Base-by-base conservation (phyloP, 2,113 vertebrate species). In the Craseonycteris thonglongyai region DNA sequence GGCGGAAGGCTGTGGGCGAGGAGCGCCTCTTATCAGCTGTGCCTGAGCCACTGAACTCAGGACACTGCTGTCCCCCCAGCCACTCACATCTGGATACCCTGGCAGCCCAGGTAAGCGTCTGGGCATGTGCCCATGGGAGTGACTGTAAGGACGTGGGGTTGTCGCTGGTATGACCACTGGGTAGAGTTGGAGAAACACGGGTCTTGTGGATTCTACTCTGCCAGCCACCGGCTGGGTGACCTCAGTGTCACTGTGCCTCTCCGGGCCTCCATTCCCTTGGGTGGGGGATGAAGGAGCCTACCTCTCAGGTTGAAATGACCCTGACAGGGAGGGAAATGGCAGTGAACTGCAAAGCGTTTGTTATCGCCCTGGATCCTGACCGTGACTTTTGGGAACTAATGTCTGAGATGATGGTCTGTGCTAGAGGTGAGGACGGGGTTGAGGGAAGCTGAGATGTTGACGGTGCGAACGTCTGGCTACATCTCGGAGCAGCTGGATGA, bases 41-140 rank as follows among this genome's bases (percentile, higher is more conserved):
- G 14, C 35, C 51, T 6, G 4, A 91, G 59, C 18, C 51, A 16
- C 19, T 0, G 13, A 59, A 40, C 35, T 76, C 56, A 13, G 42
- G 49, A 24, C 47, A 38, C 83, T 14, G 42, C 69, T 19, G n/a
- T 81, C 38, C 26, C 82, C 42, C 49, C 84, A 18, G 87, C 40
- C 0, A 1, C 38, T 84, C 40, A 15, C 74, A n/a, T 68, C 75
- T 47, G 30, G 69, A 88, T 33, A 49, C 35, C 4, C 35, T 35
- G 21, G 18, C 16, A 6, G 35, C 54, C 83, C 84, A 81, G 91
- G 97, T 97, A 87, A 91, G 95, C 80, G 5, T 28, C 61, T 35
- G 45, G 47, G 30, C 42, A 0, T 5, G 35, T 42, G 49, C 42
- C 40, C 3, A 9, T 28, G 33, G 0, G 21, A 71, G 79, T 3